Base-by-base conservation (phyloP, 2,113 vertebrate genomes). In the Syngnathoides biaculeatus region DNA sequence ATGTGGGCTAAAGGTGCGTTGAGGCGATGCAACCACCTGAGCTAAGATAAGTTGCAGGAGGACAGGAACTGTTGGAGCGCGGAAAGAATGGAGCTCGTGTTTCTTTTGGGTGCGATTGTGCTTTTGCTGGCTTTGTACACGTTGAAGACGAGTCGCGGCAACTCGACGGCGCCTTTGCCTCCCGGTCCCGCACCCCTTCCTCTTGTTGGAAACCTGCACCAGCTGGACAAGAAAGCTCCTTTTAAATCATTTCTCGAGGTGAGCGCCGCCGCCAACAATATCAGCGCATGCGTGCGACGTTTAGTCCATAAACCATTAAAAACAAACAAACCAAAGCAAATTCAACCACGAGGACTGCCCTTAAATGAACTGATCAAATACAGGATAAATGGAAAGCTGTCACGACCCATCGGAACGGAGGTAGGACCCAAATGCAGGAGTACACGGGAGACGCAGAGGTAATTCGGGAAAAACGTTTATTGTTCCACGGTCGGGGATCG, bases 141-240 rank as follows among this genome's bases (percentile, higher is more conserved):
- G 2, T 22, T 69, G 66, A 80, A 60, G 63, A 73, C 14, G 48
- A 2, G 50, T 6, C 48, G 66, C 0, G 26, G n/a, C 6, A 24
- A 5, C 5, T 3, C 22, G 20, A 20, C 48, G 9, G 48, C 48
- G 4, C 0, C 13, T 65, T 72, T 89, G 39, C 86, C 89, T 20
- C 90, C 89, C 0, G 87, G 89, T 27, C 89, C 88, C 1, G 1
- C 40, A 0, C 74, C 64, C 1, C 78, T 92, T 6, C 84, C 90
- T 3, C 0, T 90, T 11, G 14, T 90, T 2, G 84, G 90, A 60
- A 90, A 90, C 27, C 47, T 92, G 39, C 72, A 57, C 0, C 80
- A 83, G 39, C 17, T 89, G 52, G 80, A 89, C 75, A 89, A 57
- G 22, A 59, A 0, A 2, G 83, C 78, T 19, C 87, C 89, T 0